A percentile compares a stretch with the other conserved stretches of the same genome.
Conservation (phyloP, 2,888 invertebrate genomes). For the Cepaea hortensis region DNA sequence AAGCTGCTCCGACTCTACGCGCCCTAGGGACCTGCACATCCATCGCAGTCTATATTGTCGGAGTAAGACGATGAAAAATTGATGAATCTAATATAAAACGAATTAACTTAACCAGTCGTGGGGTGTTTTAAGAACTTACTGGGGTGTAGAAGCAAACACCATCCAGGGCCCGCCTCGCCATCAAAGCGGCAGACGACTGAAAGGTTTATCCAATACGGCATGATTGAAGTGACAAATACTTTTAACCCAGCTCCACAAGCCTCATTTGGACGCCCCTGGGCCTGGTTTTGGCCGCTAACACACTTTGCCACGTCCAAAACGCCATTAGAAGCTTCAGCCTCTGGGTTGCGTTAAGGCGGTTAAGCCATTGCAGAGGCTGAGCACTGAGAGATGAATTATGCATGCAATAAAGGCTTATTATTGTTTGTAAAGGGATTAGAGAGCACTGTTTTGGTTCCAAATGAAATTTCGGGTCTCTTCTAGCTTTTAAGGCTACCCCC, state of each 20-base stretch:
- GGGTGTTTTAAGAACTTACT: slow-evolving; percentile 29
- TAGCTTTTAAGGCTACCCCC: slow-evolving; percentile 45
- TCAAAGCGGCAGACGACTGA: slow-evolving; percentile 29
- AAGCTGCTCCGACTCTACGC: neutral
- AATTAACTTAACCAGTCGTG: slow-evolving; percentile 54
- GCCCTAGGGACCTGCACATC: slow-evolving; percentile 31
- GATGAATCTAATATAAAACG: slow-evolving; percentile 59
- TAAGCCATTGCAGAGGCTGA: slow-evolving; percentile 37
- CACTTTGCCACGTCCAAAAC: slow-evolving; percentile 52
- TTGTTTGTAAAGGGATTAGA: slow-evolving; percentile 50
- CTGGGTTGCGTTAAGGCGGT: slow-evolving; percentile 43
- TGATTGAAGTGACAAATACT: slow-evolving; percentile 54
- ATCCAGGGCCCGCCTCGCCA: neutral
- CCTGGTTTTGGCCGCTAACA: slow-evolving; percentile 52
- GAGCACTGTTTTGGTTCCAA: slow-evolving; percentile 43
- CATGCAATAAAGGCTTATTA: slow-evolving; percentile 53
- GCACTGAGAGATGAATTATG: slow-evolving; percentile 52
- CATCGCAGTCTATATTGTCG: slow-evolving; percentile 37
- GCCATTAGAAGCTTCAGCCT: slow-evolving; percentile 51
- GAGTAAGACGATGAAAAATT: slow-evolving; percentile 55
- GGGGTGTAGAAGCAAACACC: slow-evolving; percentile 17
- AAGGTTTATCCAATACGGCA: slow-evolving; percentile 46
- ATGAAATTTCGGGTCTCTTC: slow-evolving; percentile 47
- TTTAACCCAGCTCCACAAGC: slow-evolving; percentile 49
- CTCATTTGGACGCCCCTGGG: slow-evolving; percentile 46